These are phyloP conservation scores for Phainopepla nitens DNA, from an alignment of 2,113 vertebrate genomes.

Conservation along the genomic window DNA sequence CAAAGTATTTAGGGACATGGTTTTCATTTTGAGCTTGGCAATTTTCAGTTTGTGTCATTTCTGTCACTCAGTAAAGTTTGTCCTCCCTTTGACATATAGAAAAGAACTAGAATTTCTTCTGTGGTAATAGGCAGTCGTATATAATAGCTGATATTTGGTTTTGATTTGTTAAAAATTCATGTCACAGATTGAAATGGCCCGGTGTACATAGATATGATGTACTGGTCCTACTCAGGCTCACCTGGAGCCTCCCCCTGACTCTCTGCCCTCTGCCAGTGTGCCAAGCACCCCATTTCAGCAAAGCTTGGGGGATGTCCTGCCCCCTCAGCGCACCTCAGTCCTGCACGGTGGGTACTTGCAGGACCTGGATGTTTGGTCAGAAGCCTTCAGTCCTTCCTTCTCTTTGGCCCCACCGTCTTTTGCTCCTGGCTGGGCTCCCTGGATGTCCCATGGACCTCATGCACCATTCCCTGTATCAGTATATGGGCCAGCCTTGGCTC, in stretches of 20 bases:
- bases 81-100: neutral
- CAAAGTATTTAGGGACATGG: neutral
- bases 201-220: neutral
- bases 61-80: neutral
- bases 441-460: neutral
- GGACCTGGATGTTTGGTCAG: neutral
- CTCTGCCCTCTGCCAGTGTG: neutral
- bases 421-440: neutral
- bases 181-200: neutral
- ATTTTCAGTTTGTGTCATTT: conserved; percentile 10
- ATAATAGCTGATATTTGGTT: neutral
- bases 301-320: neutral
- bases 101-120: conserved; percentile 29
- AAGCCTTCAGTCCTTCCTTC: neutral
- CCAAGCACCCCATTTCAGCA: neutral
- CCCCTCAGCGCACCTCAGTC: neutral
- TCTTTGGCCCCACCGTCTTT: accelerated
- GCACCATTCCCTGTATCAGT: accelerated
- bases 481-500: neutral
- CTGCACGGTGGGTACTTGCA: accelerated
- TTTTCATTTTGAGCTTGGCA: neutral
- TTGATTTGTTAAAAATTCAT: neutral
- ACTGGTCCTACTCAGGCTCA: neutral
- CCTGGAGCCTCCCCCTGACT: neutral
- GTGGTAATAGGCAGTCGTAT: neutral